Evolutionary conservation across 2,888 invertebrate genomes (phyloP), one percentile per base, ranked within the genome.

Genomic region (Trissolcus brochymenae): DNA sequence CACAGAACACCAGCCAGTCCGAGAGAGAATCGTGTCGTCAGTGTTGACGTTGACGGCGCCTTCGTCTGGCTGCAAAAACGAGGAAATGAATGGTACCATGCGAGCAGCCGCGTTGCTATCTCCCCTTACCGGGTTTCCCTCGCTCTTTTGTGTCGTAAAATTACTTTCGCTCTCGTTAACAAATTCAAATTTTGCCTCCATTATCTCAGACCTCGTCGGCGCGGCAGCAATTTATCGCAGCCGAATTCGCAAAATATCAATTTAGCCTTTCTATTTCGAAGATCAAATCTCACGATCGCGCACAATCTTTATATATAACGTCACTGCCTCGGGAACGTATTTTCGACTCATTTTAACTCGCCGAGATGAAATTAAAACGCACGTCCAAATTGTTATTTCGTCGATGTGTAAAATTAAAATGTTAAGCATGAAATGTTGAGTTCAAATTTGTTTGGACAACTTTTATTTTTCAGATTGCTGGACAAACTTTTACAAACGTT

Each of bases 121-220:
- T 46, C 53, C 54, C 54, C 61, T 35, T 11, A 35, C 49, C 7
- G 16, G n/a, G 11, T 60, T 40, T 16, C 40, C 59, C 49, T 51
- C 55, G 54, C 6, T 17, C 72, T 65, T 77, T 73, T 74, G 70
- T 65, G 62, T 50, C 50, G 25, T 43, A 59, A 70, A 65, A 65
- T 74, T 70, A 70, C 78, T 74, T 74, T 78, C 68, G 61, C 65
- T 78, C 65, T 74, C 78, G 56, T 78, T 78, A 74, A 67, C 72
- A 64, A 76, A 72, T 62, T 76, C 66, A 62, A 66, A 54, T 62
- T 62, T 74, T 16, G 49, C 57, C 67, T 57, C 62, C 59, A 56
- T 72, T 72, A 61, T 62, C 57, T 51, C 35, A 35, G 53, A 64
- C 61, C 57, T 56, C 40, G 56, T 11, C 19, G 50, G 46, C 50